phyloP scores from a whole-genome alignment of 2,888 invertebrate genomes.

The Mesorhabditis sp. region DNA sequence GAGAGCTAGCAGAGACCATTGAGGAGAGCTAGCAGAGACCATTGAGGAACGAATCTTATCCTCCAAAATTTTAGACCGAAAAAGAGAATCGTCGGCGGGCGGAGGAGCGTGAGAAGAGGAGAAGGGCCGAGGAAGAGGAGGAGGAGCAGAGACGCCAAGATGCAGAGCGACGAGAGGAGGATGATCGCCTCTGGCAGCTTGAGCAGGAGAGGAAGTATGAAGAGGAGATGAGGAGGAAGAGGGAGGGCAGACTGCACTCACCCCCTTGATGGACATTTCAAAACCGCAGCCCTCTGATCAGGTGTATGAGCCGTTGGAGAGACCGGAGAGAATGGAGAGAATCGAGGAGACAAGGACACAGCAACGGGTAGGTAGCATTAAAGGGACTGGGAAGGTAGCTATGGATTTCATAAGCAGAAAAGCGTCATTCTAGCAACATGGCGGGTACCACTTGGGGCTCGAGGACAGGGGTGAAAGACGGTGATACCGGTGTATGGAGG shows the following conservation, averaged over 20 bases:
- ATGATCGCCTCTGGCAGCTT: neutral
- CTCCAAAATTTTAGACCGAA: too few relatives aligned
- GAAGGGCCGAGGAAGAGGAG: slow-evolving; percentile 6
- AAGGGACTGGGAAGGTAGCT: neutral
- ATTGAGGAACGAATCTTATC: too few relatives aligned
- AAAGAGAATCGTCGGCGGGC: neutral
- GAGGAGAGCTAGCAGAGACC: neutral
- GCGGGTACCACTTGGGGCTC: too few relatives aligned
- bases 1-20: neutral
- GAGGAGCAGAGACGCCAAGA: neutral
- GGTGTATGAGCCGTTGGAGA: too few relatives aligned
- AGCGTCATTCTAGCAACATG: too few relatives aligned
- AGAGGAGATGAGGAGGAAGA: neutral
- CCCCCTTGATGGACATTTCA: too few relatives aligned
- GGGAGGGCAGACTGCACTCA: too few relatives aligned
- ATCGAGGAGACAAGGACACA: neutral
- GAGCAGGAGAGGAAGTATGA: neutral
- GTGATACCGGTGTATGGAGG: neutral
- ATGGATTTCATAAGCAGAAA: too few relatives aligned
- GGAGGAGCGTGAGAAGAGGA: slow-evolving; percentile 1
- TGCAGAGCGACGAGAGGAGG: neutral
- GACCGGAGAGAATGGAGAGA: neutral
- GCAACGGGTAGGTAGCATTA: neutral
- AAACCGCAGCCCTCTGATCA: too few relatives aligned
- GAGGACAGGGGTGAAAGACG: neutral